phyloP scores from a whole-genome alignment of 2,797 vertebrate species.

The Myripristis murdjan region DNA sequence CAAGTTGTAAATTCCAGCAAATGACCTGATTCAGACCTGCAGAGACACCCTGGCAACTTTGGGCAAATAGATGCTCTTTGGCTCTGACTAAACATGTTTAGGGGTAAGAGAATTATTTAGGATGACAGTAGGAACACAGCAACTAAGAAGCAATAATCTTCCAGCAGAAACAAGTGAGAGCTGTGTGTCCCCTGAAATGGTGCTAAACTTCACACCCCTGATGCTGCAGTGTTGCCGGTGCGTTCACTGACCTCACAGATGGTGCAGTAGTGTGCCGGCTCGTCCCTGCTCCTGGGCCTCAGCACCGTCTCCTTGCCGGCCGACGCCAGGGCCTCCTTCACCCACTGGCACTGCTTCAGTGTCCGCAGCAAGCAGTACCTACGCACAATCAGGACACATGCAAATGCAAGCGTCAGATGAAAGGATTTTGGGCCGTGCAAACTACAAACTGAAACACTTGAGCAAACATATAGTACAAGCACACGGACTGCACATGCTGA shows the following conservation, averaged over 20 bases:
- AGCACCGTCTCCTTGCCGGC: slow-evolving; percentile 95
- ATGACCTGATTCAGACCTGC: background rate
- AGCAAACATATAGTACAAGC: background rate
- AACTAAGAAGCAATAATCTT: background rate
- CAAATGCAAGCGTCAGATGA: rapidly evolving
- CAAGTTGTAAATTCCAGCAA: too few relatives aligned
- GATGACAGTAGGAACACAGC: slow-evolving; percentile 3
- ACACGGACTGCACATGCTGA: background rate
- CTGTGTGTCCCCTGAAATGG: slow-evolving; percentile 20
- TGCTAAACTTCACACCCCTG: slow-evolving; percentile 42
- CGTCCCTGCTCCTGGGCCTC: slow-evolving; percentile 93
- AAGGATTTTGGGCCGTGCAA: background rate
- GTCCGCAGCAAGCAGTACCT: slow-evolving; percentile 98
- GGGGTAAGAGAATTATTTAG: background rate
- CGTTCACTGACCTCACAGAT: slow-evolving; percentile 93
- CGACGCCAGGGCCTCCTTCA: slow-evolving; percentile 93
- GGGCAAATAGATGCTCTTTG: background rate
- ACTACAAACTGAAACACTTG: background rate
- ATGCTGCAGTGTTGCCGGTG: slow-evolving; percentile 16
- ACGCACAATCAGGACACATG: background rate
- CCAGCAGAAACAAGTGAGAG: slow-evolving; percentile 4
- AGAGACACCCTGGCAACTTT: too few relatives aligned
- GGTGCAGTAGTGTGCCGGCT: slow-evolving; percentile 98
- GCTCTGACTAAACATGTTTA: background rate
- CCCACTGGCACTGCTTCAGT: slow-evolving; percentile 96